A percentile compares a stretch with the other conserved stretches of the same genome.
phyloP scores from a whole-genome alignment of 2,888 invertebrate genomes.

The Cyclophora punctaria region DNA sequence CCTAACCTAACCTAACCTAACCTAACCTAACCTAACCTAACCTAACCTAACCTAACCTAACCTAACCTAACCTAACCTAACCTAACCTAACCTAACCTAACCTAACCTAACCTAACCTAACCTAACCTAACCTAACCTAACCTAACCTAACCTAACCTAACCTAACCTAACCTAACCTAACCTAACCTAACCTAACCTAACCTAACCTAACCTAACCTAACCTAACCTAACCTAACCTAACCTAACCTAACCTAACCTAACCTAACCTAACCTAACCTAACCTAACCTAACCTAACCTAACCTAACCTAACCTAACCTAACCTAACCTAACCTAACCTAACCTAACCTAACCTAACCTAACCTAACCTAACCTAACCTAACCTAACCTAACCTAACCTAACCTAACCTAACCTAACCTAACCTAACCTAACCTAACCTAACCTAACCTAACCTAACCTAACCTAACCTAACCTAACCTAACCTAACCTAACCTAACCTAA shows the following conservation, averaged over 20 bases:
- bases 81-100: conserved; percentile 5
- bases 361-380: conserved; percentile 9
- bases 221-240: conserved; percentile 8
- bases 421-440: conserved; percentile 8
- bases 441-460: conserved; percentile 8
- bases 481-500: conserved; percentile 8
- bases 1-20: conserved; percentile 5
- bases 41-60: conserved; percentile 5
- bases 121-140: conserved; percentile 5
- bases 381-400: conserved; percentile 9
- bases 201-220: conserved; percentile 6
- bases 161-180: conserved; percentile 6
- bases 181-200: conserved; percentile 6
- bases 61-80: conserved; percentile 5
- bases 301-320: conserved; percentile 9
- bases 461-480: conserved; percentile 7
- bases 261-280: conserved; percentile 8
- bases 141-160: conserved; percentile 6
- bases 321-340: conserved; percentile 9
- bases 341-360: conserved; percentile 9
- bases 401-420: conserved; percentile 8
- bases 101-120: conserved; percentile 5
- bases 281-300: conserved; percentile 8
- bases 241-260: conserved; percentile 8
- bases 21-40: conserved; percentile 5